phyloP scores from a whole-genome alignment of 2,113 vertebrate species.

The Helogale parvula region DNA sequence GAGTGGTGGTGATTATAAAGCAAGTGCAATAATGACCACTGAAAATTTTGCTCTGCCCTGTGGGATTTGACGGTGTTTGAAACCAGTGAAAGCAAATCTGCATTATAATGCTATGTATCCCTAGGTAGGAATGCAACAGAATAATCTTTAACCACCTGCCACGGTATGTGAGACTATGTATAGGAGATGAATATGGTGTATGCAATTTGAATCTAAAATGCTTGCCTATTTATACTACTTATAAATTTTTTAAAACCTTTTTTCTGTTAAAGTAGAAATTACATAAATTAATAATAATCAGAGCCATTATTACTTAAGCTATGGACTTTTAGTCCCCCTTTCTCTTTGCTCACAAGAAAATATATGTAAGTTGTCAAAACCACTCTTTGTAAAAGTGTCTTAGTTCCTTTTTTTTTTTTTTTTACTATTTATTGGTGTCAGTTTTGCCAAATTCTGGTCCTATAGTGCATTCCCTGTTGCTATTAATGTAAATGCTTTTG shows the following conservation, averaged over 20 bases:
- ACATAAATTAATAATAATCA: slow-evolving; percentile 65
- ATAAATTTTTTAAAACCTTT: neutral
- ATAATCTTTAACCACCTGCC: slow-evolving; percentile 54
- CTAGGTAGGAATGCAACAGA: slow-evolving; percentile 24
- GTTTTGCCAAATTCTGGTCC: neutral
- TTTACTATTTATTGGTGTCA: neutral
- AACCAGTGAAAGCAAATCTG: slow-evolving; percentile 66
- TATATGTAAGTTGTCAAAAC: neutral
- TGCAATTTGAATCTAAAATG: slow-evolving; percentile 55
- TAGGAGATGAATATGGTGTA: neutral
- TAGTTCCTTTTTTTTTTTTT: neutral
- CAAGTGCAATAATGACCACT: slow-evolving; percentile 51
- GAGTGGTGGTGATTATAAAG: slow-evolving; percentile 41
- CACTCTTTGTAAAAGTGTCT: neutral
- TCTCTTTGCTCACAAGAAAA: slow-evolving; percentile 9
- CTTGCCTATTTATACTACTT: neutral
- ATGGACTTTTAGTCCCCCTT: neutral
- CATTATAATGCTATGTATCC: slow-evolving; percentile 33
- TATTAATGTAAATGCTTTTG: neutral
- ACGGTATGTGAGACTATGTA: neutral
- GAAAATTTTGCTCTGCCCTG: slow-evolving; percentile 39
- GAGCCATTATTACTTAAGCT: slow-evolving; percentile 24
- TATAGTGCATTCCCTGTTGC: neutral
- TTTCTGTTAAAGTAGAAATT: neutral
- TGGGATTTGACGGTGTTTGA: slow-evolving; percentile 42